These are phyloP conservation scores for Microcebus tavaratra DNA, from an alignment of 2,113 vertebrate species.

Conservation along the genomic window DNA sequence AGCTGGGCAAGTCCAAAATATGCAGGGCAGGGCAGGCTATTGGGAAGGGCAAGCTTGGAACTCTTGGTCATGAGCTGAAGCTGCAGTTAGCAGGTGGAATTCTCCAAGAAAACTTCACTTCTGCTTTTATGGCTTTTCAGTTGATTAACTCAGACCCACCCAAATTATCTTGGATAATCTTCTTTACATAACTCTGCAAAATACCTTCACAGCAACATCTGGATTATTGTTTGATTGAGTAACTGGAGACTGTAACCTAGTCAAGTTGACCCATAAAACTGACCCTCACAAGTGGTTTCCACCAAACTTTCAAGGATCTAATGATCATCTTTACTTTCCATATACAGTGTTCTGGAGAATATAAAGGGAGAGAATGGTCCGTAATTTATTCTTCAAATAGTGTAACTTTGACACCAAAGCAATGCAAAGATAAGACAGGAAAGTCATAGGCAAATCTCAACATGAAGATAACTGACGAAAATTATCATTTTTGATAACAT, in stretches of 20 bases:
- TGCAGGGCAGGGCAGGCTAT: background rate
- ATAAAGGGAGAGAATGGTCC: too few relatives aligned
- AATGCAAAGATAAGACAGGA: too few relatives aligned
- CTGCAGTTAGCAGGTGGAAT: background rate
- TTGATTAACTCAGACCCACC: background rate
- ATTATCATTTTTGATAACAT: too few relatives aligned
- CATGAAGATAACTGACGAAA: too few relatives aligned
- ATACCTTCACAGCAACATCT: background rate
- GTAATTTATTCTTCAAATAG: too few relatives aligned
- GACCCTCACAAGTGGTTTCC: too few relatives aligned
- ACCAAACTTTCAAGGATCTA: too few relatives aligned
- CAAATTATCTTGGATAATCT: background rate
- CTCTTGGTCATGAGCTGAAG: background rate
- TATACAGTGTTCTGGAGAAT: too few relatives aligned
- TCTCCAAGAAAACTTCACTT: background rate
- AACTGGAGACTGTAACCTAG: background rate
- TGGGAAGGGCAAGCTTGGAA: background rate
- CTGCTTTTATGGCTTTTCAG: background rate
- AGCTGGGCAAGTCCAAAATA: background rate
- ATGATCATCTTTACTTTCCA: too few relatives aligned
- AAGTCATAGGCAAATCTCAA: too few relatives aligned
- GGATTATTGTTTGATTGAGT: background rate
- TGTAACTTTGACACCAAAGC: too few relatives aligned
- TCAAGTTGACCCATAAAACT: background rate
- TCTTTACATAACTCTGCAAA: background rate